Conservation (phyloP, 2,113 vertebrate species). For the Phasianus colchicus region DNA sequence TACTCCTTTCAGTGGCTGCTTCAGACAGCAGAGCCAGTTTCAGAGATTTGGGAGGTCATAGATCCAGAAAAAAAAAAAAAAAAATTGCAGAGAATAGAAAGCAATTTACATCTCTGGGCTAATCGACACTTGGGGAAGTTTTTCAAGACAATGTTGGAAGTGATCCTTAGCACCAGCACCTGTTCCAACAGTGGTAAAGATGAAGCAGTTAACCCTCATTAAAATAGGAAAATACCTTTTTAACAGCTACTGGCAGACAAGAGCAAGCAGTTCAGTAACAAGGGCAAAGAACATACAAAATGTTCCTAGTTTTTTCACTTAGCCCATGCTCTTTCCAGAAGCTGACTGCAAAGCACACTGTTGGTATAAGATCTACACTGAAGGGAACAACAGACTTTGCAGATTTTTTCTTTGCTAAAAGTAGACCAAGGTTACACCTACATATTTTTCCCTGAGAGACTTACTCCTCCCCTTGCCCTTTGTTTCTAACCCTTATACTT, state of each 20-base stretch:
- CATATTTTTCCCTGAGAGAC: not conserved
- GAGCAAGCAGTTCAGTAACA: not conserved
- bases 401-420: not conserved
- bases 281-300: slow-evolving; percentile 5
- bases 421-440: not conserved
- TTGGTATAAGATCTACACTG: not conserved
- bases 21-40: not conserved
- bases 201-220: not conserved
- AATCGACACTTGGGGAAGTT: not conserved
- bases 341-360: not conserved
- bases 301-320: not conserved
- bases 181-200: not conserved
- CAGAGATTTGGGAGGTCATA: not conserved
- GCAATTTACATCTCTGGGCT: not conserved
- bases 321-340: not conserved
- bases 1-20: not conserved
- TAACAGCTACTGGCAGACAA: not conserved
- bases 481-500: not conserved
- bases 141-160: slow-evolving; percentile 29
- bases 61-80: not conserved
- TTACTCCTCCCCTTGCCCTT: not conserved
- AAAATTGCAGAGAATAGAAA: not conserved
- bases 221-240: slow-evolving; percentile 13
- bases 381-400: not conserved
- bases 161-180: not conserved